phyloP scores from a whole-genome alignment of 2,113 vertebrate species.

The Malurus melanocephalus region DNA sequence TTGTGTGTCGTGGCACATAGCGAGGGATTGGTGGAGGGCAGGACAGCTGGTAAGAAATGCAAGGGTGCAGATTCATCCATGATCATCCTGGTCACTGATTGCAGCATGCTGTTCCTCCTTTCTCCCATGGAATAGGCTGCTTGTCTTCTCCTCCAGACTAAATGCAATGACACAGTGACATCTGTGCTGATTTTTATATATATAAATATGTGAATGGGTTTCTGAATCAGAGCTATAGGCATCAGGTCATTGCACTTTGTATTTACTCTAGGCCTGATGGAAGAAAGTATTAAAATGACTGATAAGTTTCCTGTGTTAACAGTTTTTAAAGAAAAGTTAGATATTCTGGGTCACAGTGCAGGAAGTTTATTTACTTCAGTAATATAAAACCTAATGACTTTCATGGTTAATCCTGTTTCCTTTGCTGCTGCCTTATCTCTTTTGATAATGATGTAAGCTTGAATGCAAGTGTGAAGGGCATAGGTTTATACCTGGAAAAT shows the following conservation, averaged over 20 bases:
- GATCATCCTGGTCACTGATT: not conserved
- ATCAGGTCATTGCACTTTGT: not conserved
- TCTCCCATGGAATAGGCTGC: not conserved
- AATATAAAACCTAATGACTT: slow-evolving; percentile 69
- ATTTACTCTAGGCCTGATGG: not conserved
- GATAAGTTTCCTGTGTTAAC: slow-evolving; percentile 32
- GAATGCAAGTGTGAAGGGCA: slow-evolving; percentile 64
- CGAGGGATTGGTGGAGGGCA: not conserved
- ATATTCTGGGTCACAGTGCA: not conserved
- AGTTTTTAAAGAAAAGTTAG: slow-evolving; percentile 48
- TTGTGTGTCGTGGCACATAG: rapidly evolving
- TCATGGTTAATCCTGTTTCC: slow-evolving; percentile 62
- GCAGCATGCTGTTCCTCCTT: not conserved
- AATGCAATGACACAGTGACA: not conserved
- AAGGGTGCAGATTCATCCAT: rapidly evolving
- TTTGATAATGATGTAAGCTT: slow-evolving; percentile 55
- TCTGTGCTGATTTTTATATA: not conserved
- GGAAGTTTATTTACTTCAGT: slow-evolving; percentile 57
- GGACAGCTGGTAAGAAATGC: not conserved
- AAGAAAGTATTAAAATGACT: slow-evolving; percentile 25
- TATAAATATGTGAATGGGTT: not conserved
- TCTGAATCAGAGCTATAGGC: not conserved
- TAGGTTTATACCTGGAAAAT: slow-evolving; percentile 49
- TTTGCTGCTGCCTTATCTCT: slow-evolving; percentile 58
- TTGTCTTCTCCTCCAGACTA: not conserved